Percentiles rank a stretch among this genome's conserved stretches.
phyloP scores from a whole-genome alignment of 2,797 vertebrate species.

The Danio tinwini region DNA sequence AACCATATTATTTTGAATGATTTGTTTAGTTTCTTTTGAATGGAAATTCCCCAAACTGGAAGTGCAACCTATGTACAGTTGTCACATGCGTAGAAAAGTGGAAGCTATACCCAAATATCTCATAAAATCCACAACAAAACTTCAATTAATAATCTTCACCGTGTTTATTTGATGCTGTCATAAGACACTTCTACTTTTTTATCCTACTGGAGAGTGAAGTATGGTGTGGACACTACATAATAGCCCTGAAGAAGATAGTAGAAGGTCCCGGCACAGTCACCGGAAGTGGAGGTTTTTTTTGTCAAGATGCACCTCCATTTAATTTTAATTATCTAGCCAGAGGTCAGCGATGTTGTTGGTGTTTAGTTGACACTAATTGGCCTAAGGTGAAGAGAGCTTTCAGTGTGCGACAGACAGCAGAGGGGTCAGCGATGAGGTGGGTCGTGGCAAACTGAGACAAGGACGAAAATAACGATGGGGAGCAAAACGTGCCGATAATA shows the following conservation, averaged over 20 bases:
- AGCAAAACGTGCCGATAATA: constrained; percentile 56
- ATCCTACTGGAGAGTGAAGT: neutral
- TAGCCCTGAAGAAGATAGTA: constrained; percentile 42
- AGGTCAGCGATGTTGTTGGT: constrained; percentile 75
- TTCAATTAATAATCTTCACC: neutral
- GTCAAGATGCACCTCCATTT: constrained; percentile 58
- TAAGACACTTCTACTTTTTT: neutral
- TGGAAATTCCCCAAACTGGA: no score
- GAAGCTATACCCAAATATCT: no score
- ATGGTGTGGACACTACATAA: constrained; percentile 31
- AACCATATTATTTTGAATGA: no score
- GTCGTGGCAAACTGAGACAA: constrained; percentile 43
- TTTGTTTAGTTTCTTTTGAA: no score
- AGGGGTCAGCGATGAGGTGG: constrained; percentile 52
- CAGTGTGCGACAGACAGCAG: constrained; percentile 66
- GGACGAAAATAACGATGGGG: constrained; percentile 57
- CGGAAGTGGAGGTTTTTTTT: constrained; percentile 47
- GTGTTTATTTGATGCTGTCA: neutral
- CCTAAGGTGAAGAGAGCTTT: constrained; percentile 73
- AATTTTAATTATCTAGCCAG: constrained; percentile 72
- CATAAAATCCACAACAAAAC: no score
- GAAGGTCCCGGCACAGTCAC: constrained; percentile 42
- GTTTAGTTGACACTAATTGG: constrained; percentile 76
- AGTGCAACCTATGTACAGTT: no score
- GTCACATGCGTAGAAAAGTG: no score